These are phyloP conservation scores for Elaphurus davidianus DNA, from an alignment of 2,113 vertebrate species.

Conservation along the genomic window DNA sequence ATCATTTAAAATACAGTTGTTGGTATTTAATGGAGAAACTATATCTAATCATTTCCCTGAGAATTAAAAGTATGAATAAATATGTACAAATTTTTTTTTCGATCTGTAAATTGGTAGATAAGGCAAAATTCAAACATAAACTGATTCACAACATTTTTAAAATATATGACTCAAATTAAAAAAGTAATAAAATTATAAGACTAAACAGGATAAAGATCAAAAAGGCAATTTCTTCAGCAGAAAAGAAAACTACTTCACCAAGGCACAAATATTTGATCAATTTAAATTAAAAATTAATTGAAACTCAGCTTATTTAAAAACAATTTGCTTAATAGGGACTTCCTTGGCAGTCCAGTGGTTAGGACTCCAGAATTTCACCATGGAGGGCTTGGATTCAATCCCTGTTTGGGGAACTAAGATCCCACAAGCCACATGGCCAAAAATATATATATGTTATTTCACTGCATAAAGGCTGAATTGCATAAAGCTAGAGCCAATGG, in stretches of 20 bases:
- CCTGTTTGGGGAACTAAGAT: not conserved
- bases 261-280: not conserved
- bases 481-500: not conserved
- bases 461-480: not conserved
- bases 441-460: not conserved
- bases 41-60: not conserved
- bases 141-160: not conserved
- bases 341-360: not conserved
- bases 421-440: not conserved
- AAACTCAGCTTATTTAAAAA: not conserved
- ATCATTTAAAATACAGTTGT: not conserved
- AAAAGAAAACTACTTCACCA: not conserved
- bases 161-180: not conserved
- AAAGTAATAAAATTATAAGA: not conserved
- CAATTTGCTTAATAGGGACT: not conserved
- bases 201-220: not conserved
- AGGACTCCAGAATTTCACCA: not conserved
- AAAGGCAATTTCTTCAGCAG: not conserved
- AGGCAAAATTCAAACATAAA: not conserved
- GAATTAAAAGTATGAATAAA: not conserved
- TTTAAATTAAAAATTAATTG: not conserved
- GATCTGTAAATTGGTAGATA: not conserved
- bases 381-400: not conserved
- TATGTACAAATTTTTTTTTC: not conserved
- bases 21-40: not conserved